Evolutionary conservation across 2,888 invertebrate species (phyloP).

Genomic region (Xanthia togata): DNA sequence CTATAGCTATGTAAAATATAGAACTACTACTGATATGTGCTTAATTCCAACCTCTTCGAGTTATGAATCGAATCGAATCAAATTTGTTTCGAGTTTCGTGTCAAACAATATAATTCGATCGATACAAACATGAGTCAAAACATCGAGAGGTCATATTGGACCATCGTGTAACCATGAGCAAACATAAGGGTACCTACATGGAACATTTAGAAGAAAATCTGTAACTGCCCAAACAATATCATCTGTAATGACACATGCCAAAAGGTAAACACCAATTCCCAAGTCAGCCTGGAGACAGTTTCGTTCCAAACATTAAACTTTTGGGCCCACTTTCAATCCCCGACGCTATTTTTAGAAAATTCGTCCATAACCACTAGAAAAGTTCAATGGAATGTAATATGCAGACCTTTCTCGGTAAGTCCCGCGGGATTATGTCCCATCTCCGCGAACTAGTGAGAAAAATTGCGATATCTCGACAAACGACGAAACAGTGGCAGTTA

Average conservation of each 20-base stretch:
- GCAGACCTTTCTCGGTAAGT: slow-evolving; percentile 29
- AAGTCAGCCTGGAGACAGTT: slow-evolving; percentile 22
- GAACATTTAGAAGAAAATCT: background rate
- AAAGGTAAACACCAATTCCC: slow-evolving; percentile 43
- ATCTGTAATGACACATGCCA: slow-evolving; percentile 24
- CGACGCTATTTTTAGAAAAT: slow-evolving; percentile 56
- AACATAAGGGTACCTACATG: background rate
- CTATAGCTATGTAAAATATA: background rate
- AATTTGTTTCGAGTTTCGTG: slow-evolving; percentile 13
- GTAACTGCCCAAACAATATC: slow-evolving; percentile 2
- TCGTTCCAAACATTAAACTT: slow-evolving; percentile 44
- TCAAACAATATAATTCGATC: slow-evolving; percentile 13
- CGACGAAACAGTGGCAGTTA: slow-evolving; percentile 38
- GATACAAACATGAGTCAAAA: slow-evolving; percentile 1
- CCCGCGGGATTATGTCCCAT: slow-evolving; percentile 50
- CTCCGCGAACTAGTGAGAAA: slow-evolving; percentile 31
- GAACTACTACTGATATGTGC: background rate
- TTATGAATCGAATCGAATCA: background rate
- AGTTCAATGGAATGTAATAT: slow-evolving; percentile 51
- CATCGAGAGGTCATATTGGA: background rate
- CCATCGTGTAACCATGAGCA: background rate
- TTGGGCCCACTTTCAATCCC: slow-evolving; percentile 47
- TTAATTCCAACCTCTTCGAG: background rate
- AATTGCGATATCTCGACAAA: slow-evolving; percentile 48
- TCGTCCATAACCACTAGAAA: slow-evolving; percentile 37